phyloP scores from a whole-genome alignment of 2,797 vertebrate genomes.

The Pangasius macronema region DNA sequence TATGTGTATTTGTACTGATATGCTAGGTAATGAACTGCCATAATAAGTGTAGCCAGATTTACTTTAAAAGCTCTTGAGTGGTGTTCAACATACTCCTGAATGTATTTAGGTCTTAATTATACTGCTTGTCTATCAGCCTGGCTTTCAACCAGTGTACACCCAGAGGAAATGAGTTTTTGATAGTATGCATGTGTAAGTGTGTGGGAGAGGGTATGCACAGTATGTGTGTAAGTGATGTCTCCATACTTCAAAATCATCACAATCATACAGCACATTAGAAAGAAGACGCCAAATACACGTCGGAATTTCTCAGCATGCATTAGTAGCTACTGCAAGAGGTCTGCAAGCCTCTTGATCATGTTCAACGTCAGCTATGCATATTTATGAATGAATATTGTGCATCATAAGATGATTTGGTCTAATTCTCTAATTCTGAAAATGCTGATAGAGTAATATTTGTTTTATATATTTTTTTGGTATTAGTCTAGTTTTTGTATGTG shows the following conservation, averaged over 20 bases:
- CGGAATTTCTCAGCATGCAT: neutral
- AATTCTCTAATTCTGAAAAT: no score
- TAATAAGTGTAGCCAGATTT: conserved; percentile 25
- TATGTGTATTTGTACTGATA: conserved; percentile 1
- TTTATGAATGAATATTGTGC: neutral
- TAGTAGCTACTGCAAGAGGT: neutral
- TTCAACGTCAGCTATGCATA: neutral
- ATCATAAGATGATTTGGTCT: neutral
- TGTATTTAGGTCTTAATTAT: conserved; percentile 27
- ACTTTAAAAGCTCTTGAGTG: conserved; percentile 23
- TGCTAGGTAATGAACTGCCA: conserved; percentile 11
- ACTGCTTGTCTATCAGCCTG: conserved; percentile 22
- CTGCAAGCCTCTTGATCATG: neutral
- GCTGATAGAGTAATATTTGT: neutral
- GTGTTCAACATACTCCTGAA: conserved; percentile 16
- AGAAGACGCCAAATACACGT: neutral
- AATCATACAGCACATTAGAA: neutral
- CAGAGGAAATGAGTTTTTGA: conserved; percentile 18
- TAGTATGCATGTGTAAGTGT: conserved; percentile 23
- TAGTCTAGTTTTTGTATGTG: neutral
- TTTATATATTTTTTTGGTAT: neutral
- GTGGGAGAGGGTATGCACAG: neutral
- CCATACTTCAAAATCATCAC: neutral
- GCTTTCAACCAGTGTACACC: neutral
- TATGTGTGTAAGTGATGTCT: neutral